These are phyloP conservation scores for Engraulis encrasicolus DNA, from an alignment of 2,113 vertebrate genomes.

Conservation along the genomic window DNA sequence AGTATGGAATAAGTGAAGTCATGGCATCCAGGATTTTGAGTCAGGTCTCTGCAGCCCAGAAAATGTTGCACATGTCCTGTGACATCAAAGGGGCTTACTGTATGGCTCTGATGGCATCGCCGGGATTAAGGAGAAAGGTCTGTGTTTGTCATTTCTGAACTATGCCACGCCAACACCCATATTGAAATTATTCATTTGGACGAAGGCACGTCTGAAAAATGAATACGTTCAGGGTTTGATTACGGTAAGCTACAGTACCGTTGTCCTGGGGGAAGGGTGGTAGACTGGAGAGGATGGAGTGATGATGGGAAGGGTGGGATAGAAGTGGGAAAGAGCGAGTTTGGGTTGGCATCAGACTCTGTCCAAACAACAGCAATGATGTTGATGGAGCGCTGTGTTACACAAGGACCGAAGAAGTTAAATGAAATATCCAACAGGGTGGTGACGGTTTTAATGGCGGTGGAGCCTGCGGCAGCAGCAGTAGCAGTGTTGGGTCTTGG, in stretches of 20 bases:
- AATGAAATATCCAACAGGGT: background rate
- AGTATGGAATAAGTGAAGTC: conserved; percentile 40
- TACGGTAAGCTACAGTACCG: background rate
- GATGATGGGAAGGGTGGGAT: no score
- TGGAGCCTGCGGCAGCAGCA: no score
- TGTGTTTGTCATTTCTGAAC: background rate
- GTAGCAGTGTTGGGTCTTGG: no score
- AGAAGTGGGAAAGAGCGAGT: conserved; percentile 18
- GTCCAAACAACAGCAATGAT: background rate
- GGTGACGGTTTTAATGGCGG: no score
- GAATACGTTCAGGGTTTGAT: conserved; percentile 29
- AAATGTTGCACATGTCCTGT: background rate
- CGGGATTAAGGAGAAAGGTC: background rate
- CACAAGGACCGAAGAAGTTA: no score
- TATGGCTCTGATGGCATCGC: background rate
- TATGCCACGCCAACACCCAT: conserved; percentile 24
- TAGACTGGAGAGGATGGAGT: no score
- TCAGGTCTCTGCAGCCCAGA: background rate
- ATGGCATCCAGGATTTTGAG: conserved; percentile 22
- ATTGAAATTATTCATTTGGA: conserved; percentile 32
- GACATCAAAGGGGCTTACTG: background rate
- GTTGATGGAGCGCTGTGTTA: background rate
- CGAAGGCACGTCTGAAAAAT: background rate
- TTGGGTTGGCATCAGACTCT: conserved; percentile 25
- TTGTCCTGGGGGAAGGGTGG: no score